Percentiles rank a stretch among this genome's conserved stretches.
Conservation (phyloP, 2,888 invertebrate genomes). For the Candidula unifasciata region DNA sequence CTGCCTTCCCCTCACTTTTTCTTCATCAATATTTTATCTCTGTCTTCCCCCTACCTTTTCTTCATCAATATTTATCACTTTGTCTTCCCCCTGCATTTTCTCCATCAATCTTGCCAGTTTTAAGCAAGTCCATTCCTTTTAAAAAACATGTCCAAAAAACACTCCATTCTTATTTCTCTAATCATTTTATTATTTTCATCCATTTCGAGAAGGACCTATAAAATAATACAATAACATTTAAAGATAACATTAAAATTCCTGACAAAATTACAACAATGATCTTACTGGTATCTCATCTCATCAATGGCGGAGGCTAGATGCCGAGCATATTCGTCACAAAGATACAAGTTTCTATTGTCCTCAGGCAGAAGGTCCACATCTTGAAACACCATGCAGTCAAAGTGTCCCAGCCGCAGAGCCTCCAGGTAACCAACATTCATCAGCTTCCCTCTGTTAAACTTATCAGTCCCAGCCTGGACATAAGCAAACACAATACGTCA, state of each 20-base stretch:
- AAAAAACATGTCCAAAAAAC: too few relatives aligned
- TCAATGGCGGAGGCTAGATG: slow-evolving; percentile 78
- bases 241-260: neutral
- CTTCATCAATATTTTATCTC: too few relatives aligned
- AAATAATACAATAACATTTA: too few relatives aligned
- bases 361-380: slow-evolving; percentile 79
- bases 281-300: slow-evolving; percentile 79
- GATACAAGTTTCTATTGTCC: slow-evolving; percentile 78
- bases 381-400: slow-evolving; percentile 75
- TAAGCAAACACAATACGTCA: neutral
- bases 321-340: slow-evolving; percentile 76
- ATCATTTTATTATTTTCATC: too few relatives aligned
- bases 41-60: too few relatives aligned
- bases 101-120: too few relatives aligned
- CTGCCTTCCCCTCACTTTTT: too few relatives aligned
- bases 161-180: too few relatives aligned
- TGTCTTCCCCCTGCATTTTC: too few relatives aligned
- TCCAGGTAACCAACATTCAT: slow-evolving; percentile 75
- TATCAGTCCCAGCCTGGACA: slow-evolving; percentile 65
- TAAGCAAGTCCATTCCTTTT: too few relatives aligned
- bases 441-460: slow-evolving; percentile 74
- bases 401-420: slow-evolving; percentile 65
- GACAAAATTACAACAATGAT: slow-evolving; percentile 24
- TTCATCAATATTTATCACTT: too few relatives aligned
- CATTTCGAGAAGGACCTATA: too few relatives aligned